Conservation (phyloP, 2,797 vertebrate species). For the Coilia nasus region DNA sequence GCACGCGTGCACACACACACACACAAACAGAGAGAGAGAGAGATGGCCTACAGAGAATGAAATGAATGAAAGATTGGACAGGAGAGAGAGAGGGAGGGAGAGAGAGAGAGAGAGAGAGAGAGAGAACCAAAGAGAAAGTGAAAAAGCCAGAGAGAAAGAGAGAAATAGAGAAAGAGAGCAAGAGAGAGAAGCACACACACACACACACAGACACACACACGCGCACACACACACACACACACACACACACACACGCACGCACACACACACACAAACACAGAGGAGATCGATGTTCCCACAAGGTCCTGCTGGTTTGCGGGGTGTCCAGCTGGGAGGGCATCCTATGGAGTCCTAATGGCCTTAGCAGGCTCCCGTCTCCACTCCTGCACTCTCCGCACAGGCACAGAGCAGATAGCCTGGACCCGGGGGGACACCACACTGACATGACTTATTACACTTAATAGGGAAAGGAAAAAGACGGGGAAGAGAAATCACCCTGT, state of each 20-base stretch:
- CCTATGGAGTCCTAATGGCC: slow-evolving; percentile 9
- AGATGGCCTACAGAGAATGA: too few species aligned
- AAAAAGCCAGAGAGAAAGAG: neutral
- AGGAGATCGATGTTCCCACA: slow-evolving; percentile 12
- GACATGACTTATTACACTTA: slow-evolving; percentile 28
- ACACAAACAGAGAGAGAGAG: too few species aligned
- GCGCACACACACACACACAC: too few species aligned
- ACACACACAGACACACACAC: too few species aligned
- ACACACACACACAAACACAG: too few species aligned
- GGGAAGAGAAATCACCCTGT: neutral
- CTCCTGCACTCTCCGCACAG: neutral
- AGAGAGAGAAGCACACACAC: too few species aligned
- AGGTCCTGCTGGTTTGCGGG: slow-evolving; percentile 18
- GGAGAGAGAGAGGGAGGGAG: neutral
- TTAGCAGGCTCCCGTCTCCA: slow-evolving; percentile 12
- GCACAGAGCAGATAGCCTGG: neutral
- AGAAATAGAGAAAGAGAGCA: slow-evolving; percentile 5
- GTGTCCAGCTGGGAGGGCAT: neutral
- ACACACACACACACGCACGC: too few species aligned
- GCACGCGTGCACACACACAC: too few species aligned
- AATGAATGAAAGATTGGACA: too few species aligned
- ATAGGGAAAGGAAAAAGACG: neutral
- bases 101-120: too few species aligned
- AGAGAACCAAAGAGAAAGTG: slow-evolving; percentile 8
- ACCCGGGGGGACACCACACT: neutral